Conservation (phyloP, 2,797 vertebrate genomes). For the Mareca penelope region DNA sequence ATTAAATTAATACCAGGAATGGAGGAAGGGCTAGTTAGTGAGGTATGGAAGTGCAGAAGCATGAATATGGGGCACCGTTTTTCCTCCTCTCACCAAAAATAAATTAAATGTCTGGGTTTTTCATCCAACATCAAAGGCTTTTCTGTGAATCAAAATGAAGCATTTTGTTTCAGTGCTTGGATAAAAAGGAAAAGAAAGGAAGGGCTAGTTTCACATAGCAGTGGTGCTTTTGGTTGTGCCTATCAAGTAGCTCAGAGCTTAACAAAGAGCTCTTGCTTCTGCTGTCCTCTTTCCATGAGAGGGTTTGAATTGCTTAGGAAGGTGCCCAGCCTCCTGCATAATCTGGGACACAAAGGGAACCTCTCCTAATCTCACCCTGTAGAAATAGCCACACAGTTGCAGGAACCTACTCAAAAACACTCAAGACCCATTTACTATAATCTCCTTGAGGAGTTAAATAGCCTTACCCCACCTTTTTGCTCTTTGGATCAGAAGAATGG, state of each 20-base stretch:
- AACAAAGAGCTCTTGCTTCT: background rate
- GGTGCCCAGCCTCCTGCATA: background rate
- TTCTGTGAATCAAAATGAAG: background rate
- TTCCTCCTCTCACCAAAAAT: background rate
- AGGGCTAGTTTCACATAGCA: background rate
- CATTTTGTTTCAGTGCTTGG: background rate
- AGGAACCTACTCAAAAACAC: background rate
- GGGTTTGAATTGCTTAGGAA: background rate
- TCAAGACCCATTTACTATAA: background rate
- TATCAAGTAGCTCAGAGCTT: background rate
- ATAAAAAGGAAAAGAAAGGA: background rate
- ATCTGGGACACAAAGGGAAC: background rate
- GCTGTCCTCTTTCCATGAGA: background rate
- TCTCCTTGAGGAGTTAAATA: background rate
- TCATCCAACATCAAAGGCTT: background rate
- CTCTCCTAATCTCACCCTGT: background rate
- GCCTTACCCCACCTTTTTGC: background rate
- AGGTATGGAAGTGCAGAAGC: background rate
- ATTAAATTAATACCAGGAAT: background rate
- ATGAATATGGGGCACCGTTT: background rate
- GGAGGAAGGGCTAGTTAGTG: background rate
- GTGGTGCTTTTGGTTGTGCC: background rate
- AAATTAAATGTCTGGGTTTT: background rate
- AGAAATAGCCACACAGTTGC: background rate
- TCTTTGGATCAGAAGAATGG: background rate